Evolutionary conservation across 2,797 vertebrate species (phyloP).

Genomic region (Limosa lapponica): DNA sequence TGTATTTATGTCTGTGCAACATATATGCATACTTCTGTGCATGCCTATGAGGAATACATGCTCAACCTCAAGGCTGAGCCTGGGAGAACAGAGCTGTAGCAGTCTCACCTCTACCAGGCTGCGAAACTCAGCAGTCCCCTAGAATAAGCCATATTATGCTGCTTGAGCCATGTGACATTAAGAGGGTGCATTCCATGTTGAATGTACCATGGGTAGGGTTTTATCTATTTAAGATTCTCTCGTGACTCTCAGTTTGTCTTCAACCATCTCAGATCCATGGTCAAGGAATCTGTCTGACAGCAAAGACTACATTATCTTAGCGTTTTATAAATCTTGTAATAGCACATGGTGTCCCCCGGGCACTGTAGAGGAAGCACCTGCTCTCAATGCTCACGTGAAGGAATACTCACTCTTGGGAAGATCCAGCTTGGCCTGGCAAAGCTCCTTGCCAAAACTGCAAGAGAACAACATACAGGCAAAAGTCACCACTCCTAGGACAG

Average conservation of each 20-base stretch:
- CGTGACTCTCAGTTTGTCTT: neutral
- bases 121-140: neutral
- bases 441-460: constrained; percentile 92
- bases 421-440: constrained; percentile 87
- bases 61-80: neutral
- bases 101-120: neutral
- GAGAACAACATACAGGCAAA: neutral
- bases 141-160: neutral
- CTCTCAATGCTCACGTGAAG: neutral
- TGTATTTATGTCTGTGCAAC: neutral
- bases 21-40: neutral
- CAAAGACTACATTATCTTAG: neutral
- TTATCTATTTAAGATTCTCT: neutral
- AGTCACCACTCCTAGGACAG: neutral
- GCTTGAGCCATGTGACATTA: neutral
- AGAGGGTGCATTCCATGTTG: neutral
- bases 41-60: neutral
- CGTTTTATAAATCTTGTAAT: neutral
- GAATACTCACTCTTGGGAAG: constrained; percentile 91
- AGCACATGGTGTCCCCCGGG: neutral
- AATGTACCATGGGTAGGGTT: neutral
- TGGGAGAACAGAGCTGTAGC: neutral
- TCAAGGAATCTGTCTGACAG: neutral
- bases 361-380: neutral
- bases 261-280: neutral